Percentiles rank a stretch among this genome's conserved stretches.
These are phyloP conservation scores for Drosophila quinaria DNA, from an alignment of 2,888 invertebrate genomes.

Conservation along the genomic window DNA sequence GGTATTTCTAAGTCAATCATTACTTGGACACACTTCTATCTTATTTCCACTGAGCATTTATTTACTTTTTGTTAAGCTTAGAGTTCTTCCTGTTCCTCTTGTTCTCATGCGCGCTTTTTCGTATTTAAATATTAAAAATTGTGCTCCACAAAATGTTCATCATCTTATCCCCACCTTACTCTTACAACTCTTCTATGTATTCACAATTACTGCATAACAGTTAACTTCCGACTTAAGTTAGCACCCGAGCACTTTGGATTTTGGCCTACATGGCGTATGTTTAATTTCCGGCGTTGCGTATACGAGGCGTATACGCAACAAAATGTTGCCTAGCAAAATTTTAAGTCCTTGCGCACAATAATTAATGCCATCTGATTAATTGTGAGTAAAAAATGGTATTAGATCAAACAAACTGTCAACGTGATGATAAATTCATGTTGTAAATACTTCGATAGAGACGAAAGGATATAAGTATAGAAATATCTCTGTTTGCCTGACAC, in stretches of 20 bases:
- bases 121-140: conserved; percentile 74
- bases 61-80: conserved; percentile 41
- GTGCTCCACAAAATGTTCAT: conserved; percentile 36
- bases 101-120: conserved; percentile 62
- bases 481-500: conserved; percentile 27
- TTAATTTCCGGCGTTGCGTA: conserved; percentile 77
- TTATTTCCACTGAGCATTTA: conserved; percentile 27
- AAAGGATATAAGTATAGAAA: conserved; percentile 39
- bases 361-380: conserved; percentile 66
- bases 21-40: background rate
- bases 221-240: conserved; percentile 66
- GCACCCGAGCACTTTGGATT: conserved; percentile 24
- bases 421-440: conserved; percentile 54
- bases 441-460: conserved; percentile 6
- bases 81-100: conserved; percentile 27
- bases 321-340: conserved; percentile 9
- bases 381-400: conserved; percentile 22
- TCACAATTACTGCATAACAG: conserved; percentile 58
- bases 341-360: conserved; percentile 32
- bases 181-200: background rate
- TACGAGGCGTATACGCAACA: conserved; percentile 29
- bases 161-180: conserved; percentile 11
- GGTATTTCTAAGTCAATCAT: background rate
- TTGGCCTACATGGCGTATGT: conserved; percentile 64
- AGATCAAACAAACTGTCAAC: conserved; percentile 66